Base-by-base conservation (phyloP, 2,113 vertebrate species). In the Mola mola region DNA sequence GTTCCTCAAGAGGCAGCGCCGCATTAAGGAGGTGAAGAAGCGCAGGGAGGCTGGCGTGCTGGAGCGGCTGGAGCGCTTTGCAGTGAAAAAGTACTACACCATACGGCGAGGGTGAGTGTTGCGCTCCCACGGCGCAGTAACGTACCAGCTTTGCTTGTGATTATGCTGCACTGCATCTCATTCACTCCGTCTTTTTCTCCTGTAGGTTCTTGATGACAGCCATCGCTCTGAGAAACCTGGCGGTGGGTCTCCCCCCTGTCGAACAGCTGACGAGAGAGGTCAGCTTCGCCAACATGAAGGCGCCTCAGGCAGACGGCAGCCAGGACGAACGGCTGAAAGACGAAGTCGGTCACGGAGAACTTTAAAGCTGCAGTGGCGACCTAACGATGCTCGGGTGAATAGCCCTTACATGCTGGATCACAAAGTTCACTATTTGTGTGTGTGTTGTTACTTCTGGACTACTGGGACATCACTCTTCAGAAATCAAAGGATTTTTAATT, bases 221-320 rank as follows among this genome's bases (percentile, higher is more conserved):
- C 17, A 97, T 98, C 6, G 94, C 96, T 0, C 75, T 98, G 55
- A 90, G 96, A 37, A 98, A 98, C 81, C 84, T 98, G 72, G 81
- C 59, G 0, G 58, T 95, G 16, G 96, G 96, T 4, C 93, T 94
- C 3, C 96, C 96, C 0, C 83, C 94, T 2, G 22, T 94, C 3
- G 92, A 95, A 16, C 96, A 96, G 84, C 91, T 98, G 74, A 92
- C 89, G 0, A 87, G 87, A 51, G 96, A 98, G 58, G 93, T 97
- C 13, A 90, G 91, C 8, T 94, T 90, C 0, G 96, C 96, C 75
- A 95, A 92, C 90, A 88, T 94, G 84, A 94, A 92, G 52, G 89
- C 80, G 7, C 85, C 89, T 1, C 79, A 84, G 44, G 47, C 49
- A 0, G 86, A 83, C 8, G 21, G 31, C 13, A 60, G 40, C 28